A percentile compares a stretch with the other conserved stretches of the same genome.
phyloP scores from a whole-genome alignment of 2,797 vertebrate genomes.

The Esox lucius region DNA sequence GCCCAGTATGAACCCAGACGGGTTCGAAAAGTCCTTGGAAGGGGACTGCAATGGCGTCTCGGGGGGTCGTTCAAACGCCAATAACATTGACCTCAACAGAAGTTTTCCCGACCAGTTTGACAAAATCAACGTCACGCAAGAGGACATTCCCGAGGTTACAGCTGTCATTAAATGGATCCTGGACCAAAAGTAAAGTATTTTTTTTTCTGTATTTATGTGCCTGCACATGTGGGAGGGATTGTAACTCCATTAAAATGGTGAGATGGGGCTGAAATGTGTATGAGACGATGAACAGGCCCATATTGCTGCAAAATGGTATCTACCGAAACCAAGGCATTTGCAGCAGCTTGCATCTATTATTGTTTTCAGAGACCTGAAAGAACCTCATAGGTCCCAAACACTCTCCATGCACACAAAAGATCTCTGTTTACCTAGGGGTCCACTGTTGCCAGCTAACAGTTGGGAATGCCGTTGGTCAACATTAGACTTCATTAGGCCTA shows the following conservation, averaged over 20 bases:
- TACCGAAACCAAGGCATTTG: neutral
- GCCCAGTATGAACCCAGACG: slow-evolving; percentile 97
- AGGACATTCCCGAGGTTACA: slow-evolving; percentile 80
- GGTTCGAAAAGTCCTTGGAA: slow-evolving; percentile 86
- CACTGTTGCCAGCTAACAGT: neutral
- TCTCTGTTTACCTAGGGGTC: neutral
- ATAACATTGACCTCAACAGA: slow-evolving; percentile 85
- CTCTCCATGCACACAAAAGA: neutral
- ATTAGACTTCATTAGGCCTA: neutral
- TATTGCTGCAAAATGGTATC: neutral
- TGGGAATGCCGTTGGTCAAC: slow-evolving; percentile 14
- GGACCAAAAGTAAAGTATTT: slow-evolving; percentile 82
- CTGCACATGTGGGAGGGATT: neutral
- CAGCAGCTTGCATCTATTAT: neutral
- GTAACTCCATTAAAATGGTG: neutral
- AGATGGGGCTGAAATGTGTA: neutral
- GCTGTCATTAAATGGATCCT: slow-evolving; percentile 90
- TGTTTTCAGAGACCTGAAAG: neutral
- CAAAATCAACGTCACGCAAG: slow-evolving; percentile 17
- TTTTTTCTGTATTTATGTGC: neutral
- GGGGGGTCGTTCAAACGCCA: slow-evolving; percentile 81
- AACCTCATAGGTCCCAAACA: neutral
- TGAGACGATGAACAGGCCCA: neutral
- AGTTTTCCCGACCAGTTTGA: slow-evolving; percentile 93
- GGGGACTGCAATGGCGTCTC: slow-evolving; percentile 76